Base-by-base conservation (phyloP, 1,140 invertebrate species). In the Andrena cerasifolii region DNA sequence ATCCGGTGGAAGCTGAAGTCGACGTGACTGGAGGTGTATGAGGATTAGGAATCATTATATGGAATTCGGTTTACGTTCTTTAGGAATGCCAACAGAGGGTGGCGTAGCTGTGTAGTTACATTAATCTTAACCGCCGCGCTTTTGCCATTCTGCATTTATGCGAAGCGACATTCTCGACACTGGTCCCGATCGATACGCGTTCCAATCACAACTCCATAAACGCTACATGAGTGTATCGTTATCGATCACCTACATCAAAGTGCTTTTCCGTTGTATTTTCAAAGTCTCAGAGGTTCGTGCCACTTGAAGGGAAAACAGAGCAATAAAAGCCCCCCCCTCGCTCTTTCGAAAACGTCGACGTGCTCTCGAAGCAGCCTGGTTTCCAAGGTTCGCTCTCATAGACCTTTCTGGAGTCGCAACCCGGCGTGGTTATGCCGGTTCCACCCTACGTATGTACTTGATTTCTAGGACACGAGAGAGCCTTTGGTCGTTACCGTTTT, bases 371-470 rank as follows among this genome's bases (percentile, higher is more conserved):
- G 54, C 47, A 63, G 16, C 31, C 18, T 81, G 49, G 63, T 81
- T 58, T 79, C 68, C 49, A 49, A 43, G 49, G 43, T 63, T 73
- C 56, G 61, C 59, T 51, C 36, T 33, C 61, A 24, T 33, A 28
- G n/a, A 53, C 24, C 33, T 62, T 26, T 33, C 51, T 62, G 61
- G 59, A 78, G 61, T 71, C 80, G 36, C 70, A 28, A 47, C 40
- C 54, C 68, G 67, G 49, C 43, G 54, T 70, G 68, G 78, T 83
- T 83, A 81, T 68, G 80, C 77, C 78, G 79, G 77, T 83, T 59
- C 61, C 72, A 43, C 45, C 58, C n/a, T n/a, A n/a, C n/a, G n/a
- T 51, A 43, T n/a, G 51, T 21, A 61, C 61, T 68, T 63, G 80
- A 68, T 83, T 81, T 78, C 74, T 78, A 26, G 81, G 67, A 78